Base-by-base conservation (phyloP, 2,113 vertebrate species). In the Varanus salvator region DNA sequence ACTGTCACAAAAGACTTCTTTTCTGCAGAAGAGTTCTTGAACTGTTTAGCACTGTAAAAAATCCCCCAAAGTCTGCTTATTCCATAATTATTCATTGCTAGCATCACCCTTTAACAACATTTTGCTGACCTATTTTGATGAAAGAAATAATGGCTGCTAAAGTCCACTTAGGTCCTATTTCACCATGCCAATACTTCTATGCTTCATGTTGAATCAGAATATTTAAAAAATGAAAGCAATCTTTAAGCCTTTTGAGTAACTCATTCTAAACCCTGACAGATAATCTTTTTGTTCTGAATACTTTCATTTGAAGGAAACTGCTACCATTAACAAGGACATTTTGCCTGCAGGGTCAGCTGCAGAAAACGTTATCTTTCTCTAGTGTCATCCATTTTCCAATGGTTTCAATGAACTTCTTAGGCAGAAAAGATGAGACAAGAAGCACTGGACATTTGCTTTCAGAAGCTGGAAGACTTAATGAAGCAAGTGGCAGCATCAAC, bases 371-470 rank as follows among this genome's bases (percentile, higher is more conserved):
- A 54, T 72, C 48, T 68, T 80, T 31, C 50, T 88, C 52, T 44
- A 69, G 48, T 57, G 68, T 31, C n/a, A 88, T 82, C 68, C 68
- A 88, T 81, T 81, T 88, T 38, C 80, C 50, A n/a, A 88, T 81
- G 66, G 48, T 14, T 34, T 88, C 68, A 81, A 34, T 88, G 66
- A 82, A 14, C 52, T 50, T 88, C n/a, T 57, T 72, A 29, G 44
- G 50, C 14, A 29, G 68, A 23, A 88, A 25, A 82, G 52, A 88
- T 88, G n/a, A 81, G 82, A 64, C 17, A 82, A 81, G 77, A 57
- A 31, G 5, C 50, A 44, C 48, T 69, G 77, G n/a, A 88, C 72
- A 68, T 82, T 69, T 87, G 60, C 60, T 87, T 44, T 82, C 68
- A 60, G 78, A 88, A 88, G 66, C 87, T 88, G 31, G 23, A 60